Conservation (phyloP, 2,797 vertebrate species). For the Bucorvus abyssinicus region DNA sequence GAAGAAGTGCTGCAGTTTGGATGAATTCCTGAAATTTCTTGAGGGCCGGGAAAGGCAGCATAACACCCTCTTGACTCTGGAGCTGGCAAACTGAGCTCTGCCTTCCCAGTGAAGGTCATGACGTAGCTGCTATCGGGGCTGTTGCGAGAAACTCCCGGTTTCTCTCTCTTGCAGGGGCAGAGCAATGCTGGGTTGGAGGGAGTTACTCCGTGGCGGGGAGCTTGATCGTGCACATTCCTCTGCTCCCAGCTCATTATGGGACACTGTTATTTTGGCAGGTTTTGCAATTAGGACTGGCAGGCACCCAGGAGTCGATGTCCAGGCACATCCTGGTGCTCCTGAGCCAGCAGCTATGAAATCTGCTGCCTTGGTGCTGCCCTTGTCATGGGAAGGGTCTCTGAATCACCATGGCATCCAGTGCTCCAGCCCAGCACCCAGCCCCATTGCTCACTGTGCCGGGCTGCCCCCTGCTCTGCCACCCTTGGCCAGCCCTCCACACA, state of each 20-base stretch:
- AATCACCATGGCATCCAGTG: background rate
- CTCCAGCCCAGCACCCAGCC: background rate
- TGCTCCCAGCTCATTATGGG: background rate
- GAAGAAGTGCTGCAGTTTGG: background rate
- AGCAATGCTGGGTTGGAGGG: background rate
- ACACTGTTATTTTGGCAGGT: conserved; percentile 21
- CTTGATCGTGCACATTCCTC: conserved; percentile 24
- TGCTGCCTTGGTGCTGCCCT: background rate
- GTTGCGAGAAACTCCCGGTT: background rate
- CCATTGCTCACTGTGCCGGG: accelerated
- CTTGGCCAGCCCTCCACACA: background rate
- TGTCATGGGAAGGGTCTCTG: background rate
- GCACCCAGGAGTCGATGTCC: background rate
- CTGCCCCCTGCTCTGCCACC: background rate
- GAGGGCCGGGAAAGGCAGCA: background rate
- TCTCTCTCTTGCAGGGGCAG: background rate
- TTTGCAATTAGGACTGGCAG: background rate
- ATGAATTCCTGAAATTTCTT: background rate
- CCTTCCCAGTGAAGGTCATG: background rate
- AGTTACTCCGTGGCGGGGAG: background rate
- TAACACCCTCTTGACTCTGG: accelerated
- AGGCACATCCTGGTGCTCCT: background rate
- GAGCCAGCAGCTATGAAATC: background rate
- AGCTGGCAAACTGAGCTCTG: background rate
- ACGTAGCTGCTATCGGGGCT: background rate